Conservation (phyloP, 2,113 vertebrate species). For the Mixornis gularis region DNA sequence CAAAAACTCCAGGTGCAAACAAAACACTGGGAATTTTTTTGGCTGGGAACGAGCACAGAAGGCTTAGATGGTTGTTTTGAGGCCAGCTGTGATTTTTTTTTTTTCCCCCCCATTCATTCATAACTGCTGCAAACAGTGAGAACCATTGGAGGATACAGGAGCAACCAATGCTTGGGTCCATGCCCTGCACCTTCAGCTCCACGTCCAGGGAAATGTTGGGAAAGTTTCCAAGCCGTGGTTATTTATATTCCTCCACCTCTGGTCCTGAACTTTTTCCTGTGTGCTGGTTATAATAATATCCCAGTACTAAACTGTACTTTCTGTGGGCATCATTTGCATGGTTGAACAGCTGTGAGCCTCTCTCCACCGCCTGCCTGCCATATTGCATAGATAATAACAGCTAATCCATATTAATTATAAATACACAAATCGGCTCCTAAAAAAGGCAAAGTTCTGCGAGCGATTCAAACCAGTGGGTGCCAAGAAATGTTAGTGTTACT, state of each 20-base stretch:
- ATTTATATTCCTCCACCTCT: conserved; percentile 33
- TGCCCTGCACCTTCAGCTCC: conserved; percentile 19
- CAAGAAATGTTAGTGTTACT: conserved; percentile 56
- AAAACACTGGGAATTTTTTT: conserved; percentile 12
- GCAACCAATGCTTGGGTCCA: background rate
- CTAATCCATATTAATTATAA: conserved; percentile 77
- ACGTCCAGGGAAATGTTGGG: background rate
- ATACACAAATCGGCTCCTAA: conserved; percentile 66
- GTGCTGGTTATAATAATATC: conserved; percentile 54
- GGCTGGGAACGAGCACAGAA: background rate
- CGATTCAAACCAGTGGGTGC: conserved; percentile 51
- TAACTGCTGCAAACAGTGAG: background rate
- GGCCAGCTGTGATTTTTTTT: conserved; percentile 30
- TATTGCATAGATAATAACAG: conserved; percentile 69
- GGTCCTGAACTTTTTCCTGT: conserved; percentile 26
- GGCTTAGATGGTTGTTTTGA: background rate
- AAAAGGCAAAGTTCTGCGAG: conserved; percentile 52
- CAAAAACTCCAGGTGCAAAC: conserved; percentile 13
- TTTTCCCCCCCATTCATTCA: background rate
- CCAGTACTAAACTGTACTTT: conserved; percentile 60
- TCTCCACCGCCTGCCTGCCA: conserved; percentile 64
- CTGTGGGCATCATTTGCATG: conserved; percentile 67
- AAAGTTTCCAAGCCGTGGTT: background rate
- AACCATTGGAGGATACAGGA: background rate
- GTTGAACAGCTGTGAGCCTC: conserved; percentile 66